Percentiles rank a stretch among this genome's conserved stretches.
These are phyloP conservation scores for Drosophila pseudotalamancana DNA, from an alignment of 2,888 invertebrate genomes.

Conservation along the genomic window DNA sequence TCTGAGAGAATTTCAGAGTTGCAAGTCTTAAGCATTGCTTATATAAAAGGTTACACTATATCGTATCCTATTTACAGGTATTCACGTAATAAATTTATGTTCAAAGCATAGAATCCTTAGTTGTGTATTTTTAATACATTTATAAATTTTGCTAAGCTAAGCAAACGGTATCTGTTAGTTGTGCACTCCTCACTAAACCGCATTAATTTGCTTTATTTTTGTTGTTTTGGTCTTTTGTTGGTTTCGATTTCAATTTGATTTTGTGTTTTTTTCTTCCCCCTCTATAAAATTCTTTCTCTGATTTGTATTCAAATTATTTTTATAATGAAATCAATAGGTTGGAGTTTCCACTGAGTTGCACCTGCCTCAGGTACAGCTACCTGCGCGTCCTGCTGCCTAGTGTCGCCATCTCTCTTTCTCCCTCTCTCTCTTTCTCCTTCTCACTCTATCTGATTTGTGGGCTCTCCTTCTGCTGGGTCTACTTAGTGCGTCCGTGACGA, in stretches of 20 bases:
- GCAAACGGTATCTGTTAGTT: not conserved
- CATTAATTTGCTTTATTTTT: constrained; percentile 14
- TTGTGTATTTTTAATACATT: too few species aligned
- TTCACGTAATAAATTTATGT: too few species aligned
- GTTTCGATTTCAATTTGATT: constrained; percentile 73
- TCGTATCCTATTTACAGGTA: not conserved
- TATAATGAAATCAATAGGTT: constrained; percentile 62
- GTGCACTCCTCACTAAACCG: not conserved
- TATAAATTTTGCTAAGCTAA: not conserved
- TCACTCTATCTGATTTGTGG: not conserved
- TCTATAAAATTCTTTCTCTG: constrained; percentile 36
- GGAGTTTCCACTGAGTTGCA: constrained; percentile 34
- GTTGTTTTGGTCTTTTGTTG: constrained; percentile 54
- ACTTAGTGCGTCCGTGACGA: constrained; percentile 52
- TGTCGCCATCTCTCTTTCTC: not conserved
- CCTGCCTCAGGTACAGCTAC: constrained; percentile 44
- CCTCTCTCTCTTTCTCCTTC: not conserved
- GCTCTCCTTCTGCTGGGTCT: constrained; percentile 2
- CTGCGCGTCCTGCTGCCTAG: constrained; percentile 41
- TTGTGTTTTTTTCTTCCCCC: constrained; percentile 23
- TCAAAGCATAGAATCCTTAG: too few species aligned
- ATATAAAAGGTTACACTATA: too few species aligned
- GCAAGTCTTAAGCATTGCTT: too few species aligned
- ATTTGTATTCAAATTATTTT: constrained; percentile 76
- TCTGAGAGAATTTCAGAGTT: not conserved